Evolutionary conservation across 2,113 vertebrate species (phyloP).

Genomic region (Glareola pratincola): DNA sequence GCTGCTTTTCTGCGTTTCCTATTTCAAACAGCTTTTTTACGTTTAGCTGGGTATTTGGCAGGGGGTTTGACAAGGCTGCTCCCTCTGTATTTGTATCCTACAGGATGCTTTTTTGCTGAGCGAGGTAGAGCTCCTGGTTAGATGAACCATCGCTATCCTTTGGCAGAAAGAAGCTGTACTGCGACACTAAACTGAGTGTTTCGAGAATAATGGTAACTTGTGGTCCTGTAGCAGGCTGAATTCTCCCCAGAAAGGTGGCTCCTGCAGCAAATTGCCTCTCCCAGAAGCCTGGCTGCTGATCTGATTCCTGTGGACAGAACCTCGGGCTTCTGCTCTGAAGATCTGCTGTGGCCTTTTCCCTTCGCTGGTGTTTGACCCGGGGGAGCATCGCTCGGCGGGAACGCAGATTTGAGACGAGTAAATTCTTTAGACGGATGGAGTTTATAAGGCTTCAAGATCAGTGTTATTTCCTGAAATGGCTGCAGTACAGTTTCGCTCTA

Average conservation of each 20-base stretch:
- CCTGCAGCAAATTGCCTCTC: neutral
- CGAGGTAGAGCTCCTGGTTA: neutral
- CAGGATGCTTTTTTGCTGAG: neutral
- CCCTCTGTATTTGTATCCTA: neutral
- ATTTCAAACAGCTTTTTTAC: neutral
- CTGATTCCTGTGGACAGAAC: neutral
- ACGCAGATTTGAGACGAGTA: neutral
- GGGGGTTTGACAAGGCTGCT: neutral
- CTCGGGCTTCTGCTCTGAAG: neutral
- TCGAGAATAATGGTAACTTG: neutral
- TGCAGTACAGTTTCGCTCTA: neutral
- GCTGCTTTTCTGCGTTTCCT: neutral
- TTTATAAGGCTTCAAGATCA: neutral
- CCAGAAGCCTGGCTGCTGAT: neutral
- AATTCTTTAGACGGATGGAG: neutral
- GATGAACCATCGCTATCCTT: neutral
- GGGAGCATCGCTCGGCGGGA: rapidly evolving
- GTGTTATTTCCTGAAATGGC: neutral
- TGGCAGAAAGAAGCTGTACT: neutral
- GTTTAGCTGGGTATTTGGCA: neutral
- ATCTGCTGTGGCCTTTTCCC: neutral
- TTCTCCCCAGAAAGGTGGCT: neutral
- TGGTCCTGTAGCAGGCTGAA: neutral
- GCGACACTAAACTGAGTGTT: rapidly evolving
- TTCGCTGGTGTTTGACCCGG: neutral